Conservation (phyloP, 2,797 vertebrate genomes). For the Pristis pectinata region DNA sequence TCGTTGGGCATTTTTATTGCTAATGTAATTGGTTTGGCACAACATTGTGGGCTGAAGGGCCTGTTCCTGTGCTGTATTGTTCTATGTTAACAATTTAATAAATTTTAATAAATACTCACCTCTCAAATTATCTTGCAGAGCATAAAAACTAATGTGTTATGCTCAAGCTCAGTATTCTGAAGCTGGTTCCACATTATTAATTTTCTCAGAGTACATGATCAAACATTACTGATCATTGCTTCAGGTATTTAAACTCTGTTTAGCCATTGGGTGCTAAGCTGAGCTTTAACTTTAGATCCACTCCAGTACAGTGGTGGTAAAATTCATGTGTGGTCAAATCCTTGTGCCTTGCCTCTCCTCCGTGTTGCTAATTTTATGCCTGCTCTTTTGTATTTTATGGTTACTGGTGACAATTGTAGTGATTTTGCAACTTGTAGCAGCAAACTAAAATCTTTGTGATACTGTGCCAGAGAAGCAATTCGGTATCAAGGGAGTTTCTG, state of each 20-base stretch:
- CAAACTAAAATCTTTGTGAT: not conserved
- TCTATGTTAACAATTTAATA: no score
- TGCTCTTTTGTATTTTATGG: not conserved
- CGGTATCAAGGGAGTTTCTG: not conserved
- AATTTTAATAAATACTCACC: no score
- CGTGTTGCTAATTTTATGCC: not conserved
- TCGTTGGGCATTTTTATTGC: no score
- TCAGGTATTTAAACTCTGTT: not conserved
- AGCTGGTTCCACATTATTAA: not conserved
- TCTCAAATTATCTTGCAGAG: no score
- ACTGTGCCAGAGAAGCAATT: not conserved
- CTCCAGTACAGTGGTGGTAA: no score
- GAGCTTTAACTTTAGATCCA: no score
- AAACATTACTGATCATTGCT: not conserved
- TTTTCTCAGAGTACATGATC: not conserved
- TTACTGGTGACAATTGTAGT: not conserved
- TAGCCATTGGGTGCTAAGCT: not conserved
- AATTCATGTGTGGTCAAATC: no score
- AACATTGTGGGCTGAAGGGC: no score
- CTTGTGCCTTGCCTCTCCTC: not conserved
- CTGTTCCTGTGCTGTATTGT: no score
- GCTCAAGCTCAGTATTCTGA: not conserved
- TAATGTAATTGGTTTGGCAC: no score
- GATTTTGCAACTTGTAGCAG: not conserved
- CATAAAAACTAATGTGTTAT: not conserved